Evolutionary conservation across 2,888 invertebrate species (phyloP).

Genomic region (Polydesmus complanatus): DNA sequence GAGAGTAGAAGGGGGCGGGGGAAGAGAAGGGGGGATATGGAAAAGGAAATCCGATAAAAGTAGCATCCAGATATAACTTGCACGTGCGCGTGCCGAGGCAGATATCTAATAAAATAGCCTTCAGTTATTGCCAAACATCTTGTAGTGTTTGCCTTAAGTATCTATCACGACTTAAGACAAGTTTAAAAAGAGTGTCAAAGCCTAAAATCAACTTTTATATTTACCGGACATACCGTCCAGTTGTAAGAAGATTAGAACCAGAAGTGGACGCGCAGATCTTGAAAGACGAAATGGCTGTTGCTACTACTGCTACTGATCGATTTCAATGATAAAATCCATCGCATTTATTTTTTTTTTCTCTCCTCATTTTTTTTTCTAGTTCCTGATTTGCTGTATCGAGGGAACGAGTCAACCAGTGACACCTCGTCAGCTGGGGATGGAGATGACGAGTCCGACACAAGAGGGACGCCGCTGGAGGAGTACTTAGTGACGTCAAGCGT

Average conservation of each 20-base stretch:
- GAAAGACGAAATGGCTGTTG: too few relatives aligned
- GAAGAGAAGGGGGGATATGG: not conserved
- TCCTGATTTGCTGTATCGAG: conserved; percentile 14
- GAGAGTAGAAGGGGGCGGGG: not conserved
- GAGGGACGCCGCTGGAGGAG: not conserved
- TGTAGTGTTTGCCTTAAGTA: not conserved
- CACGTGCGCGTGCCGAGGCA: not conserved
- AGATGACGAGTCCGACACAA: not conserved
- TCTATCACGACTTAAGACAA: not conserved
- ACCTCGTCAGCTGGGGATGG: not conserved
- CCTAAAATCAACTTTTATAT: not conserved
- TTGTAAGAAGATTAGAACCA: not conserved
- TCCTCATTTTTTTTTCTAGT: not conserved
- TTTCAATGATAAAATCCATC: not conserved
- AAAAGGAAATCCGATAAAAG: not conserved
- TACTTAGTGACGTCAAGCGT: not conserved
- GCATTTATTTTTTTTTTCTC: not conserved
- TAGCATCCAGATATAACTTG: too few relatives aligned
- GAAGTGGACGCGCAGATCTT: too few relatives aligned
- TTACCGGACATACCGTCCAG: not conserved
- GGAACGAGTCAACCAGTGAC: conserved; percentile 11
- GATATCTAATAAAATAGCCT: not conserved
- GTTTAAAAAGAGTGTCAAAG: not conserved
- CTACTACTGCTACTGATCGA: not conserved
- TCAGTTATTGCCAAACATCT: not conserved